phyloP scores from a whole-genome alignment of 2,797 vertebrate species.

The Gephyroberyx darwinii region DNA sequence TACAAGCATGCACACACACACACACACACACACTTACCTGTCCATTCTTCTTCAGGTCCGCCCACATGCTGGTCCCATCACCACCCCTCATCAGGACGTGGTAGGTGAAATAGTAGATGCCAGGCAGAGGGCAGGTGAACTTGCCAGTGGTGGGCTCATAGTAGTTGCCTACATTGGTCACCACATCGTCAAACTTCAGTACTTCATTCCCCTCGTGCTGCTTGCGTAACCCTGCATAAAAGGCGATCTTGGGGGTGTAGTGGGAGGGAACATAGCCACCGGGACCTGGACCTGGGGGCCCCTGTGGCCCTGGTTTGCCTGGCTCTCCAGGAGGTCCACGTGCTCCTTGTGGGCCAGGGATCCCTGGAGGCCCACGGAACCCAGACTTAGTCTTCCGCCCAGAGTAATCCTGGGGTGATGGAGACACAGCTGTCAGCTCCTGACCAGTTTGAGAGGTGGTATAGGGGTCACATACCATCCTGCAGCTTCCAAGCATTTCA shows the following conservation, averaged over 20 bases:
- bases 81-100: conserved; percentile 89
- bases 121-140: conserved; percentile 89
- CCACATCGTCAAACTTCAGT: conserved; percentile 89
- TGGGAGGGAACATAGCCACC: conserved; percentile 84
- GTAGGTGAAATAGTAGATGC: conserved; percentile 89
- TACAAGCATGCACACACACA: conserved; percentile 13
- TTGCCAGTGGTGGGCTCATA: conserved; percentile 90
- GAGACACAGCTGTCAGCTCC: conserved; percentile 75
- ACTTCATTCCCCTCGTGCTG: conserved; percentile 89
- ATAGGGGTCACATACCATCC: conserved; percentile 89
- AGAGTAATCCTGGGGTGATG: conserved; percentile 85
- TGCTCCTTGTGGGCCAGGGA: conserved; percentile 82
- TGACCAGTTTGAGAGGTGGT: conserved; percentile 78
- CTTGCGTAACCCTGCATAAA: conserved; percentile 87
- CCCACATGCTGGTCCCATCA: conserved; percentile 90
- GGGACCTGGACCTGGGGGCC: conserved; percentile 84
- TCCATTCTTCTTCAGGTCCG: conserved; percentile 88
- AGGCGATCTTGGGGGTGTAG: conserved; percentile 88
- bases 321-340: conserved; percentile 83
- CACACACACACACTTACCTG: conserved; percentile 79
- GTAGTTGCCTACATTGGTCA: conserved; percentile 91
- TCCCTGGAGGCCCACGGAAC: conserved; percentile 79
- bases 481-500: conserved; percentile 89
- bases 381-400: conserved; percentile 88
- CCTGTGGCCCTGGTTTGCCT: conserved; percentile 84